Percentiles rank a stretch among this genome's conserved stretches.
Conservation (phyloP, 2,797 vertebrate genomes). For the Pteronotus mesoamericanus region DNA sequence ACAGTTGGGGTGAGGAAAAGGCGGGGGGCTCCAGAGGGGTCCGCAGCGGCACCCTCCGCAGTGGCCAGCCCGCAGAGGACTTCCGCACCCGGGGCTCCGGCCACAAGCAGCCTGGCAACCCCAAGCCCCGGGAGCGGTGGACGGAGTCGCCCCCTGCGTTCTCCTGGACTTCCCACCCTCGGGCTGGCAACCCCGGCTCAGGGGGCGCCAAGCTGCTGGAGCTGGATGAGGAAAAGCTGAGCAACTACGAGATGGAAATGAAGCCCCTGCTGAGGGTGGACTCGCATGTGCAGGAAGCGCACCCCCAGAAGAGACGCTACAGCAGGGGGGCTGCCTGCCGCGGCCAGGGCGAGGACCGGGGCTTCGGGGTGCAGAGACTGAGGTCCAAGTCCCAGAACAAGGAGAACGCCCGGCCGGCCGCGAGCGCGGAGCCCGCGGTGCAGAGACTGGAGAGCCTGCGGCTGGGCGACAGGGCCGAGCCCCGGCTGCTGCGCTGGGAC, state of each 20-base stretch:
- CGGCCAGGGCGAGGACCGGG: slow-evolving; percentile 84
- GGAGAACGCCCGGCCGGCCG: slow-evolving; percentile 87
- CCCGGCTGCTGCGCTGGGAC: slow-evolving; percentile 92
- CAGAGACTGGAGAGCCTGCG: slow-evolving; percentile 93
- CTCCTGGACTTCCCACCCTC: slow-evolving; percentile 92
- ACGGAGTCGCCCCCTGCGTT: slow-evolving; percentile 88
- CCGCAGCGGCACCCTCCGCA: slow-evolving; percentile 82
- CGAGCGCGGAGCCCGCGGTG: slow-evolving; percentile 83
- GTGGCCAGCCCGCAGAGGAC: slow-evolving; percentile 88
- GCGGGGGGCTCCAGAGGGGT: slow-evolving; percentile 70
- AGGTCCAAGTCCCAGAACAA: slow-evolving; percentile 89
- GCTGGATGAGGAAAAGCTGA: slow-evolving; percentile 95
- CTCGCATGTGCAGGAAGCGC: slow-evolving; percentile 84
- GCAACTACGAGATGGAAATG: slow-evolving; percentile 99
- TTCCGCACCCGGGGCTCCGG: slow-evolving; percentile 86
- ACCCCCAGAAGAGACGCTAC: slow-evolving; percentile 90
- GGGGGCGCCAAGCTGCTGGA: slow-evolving; percentile 89
- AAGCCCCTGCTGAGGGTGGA: slow-evolving; percentile 96
- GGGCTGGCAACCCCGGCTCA: slow-evolving; percentile 88
- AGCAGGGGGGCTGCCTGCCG: slow-evolving; percentile 80
- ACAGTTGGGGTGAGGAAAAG: slow-evolving; percentile 92
- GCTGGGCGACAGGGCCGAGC: slow-evolving; percentile 89
- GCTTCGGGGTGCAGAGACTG: slow-evolving; percentile 88
- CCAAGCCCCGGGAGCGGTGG: slow-evolving; percentile 92
- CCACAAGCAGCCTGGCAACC: slow-evolving; percentile 92